Evolutionary conservation across 2,113 vertebrate genomes (phyloP).

Genomic region (Neopipo cinnamomea): DNA sequence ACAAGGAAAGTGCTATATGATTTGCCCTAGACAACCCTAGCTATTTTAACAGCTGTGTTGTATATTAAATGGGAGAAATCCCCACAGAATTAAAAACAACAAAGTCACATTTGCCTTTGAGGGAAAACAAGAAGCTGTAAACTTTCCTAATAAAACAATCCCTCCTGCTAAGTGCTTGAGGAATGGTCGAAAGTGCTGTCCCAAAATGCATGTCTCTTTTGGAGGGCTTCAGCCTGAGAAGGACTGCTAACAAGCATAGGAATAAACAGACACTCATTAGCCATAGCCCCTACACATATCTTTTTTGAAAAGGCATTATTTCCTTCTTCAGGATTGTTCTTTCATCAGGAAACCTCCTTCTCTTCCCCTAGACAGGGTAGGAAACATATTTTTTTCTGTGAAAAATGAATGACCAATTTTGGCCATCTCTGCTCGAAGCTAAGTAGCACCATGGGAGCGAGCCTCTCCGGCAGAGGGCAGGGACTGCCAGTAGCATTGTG

Average conservation of each 20-base stretch:
- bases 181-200: constrained; percentile 9
- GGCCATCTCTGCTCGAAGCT: not conserved
- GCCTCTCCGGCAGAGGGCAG: not conserved
- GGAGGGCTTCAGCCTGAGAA: not conserved
- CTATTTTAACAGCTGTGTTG: constrained; percentile 74
- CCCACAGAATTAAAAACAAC: constrained; percentile 70
- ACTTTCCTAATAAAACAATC: constrained; percentile 57
- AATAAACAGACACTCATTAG: not conserved
- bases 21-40: constrained; percentile 58
- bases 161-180: not conserved
- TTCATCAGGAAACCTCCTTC: not conserved
- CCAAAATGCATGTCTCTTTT: not conserved
- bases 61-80: constrained; percentile 62
- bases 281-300: not conserved
- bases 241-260: not conserved
- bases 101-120: constrained; percentile 68
- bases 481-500: fast-evolving
- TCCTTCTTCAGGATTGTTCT: not conserved
- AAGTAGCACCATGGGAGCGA: not conserved
- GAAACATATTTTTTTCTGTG: not conserved
- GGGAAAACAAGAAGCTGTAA: constrained; percentile 55
- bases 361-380: not conserved
- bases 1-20: constrained; percentile 69
- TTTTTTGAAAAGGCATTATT: not conserved
- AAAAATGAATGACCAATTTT: not conserved